phyloP scores from a whole-genome alignment of 92 coral and sea anemone species.

The Porites lobata region DNA sequence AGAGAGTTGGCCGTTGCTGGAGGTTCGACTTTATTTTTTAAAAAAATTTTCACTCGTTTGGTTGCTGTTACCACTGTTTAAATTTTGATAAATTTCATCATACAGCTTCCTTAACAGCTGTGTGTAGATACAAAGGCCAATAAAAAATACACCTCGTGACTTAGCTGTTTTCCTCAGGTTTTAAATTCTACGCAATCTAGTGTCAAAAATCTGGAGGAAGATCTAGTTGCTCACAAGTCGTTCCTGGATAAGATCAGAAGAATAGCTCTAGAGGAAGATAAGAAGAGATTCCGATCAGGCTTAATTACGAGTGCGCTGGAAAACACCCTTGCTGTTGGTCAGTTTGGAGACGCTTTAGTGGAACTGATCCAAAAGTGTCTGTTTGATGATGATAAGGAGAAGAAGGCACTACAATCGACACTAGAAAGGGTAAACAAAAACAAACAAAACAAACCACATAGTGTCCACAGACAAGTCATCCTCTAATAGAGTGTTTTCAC shows the following conservation, averaged over 20 bases:
- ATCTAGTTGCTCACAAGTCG: conserved; percentile 55
- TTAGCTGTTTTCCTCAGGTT: conserved; percentile 25
- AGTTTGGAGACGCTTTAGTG: conserved; percentile 72
- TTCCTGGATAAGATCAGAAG: conserved; percentile 66
- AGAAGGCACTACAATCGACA: conserved; percentile 63
- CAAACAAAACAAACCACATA: neutral
- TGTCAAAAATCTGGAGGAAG: conserved; percentile 59
- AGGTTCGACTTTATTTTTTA: too few relatives aligned
- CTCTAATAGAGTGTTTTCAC: too few relatives aligned
- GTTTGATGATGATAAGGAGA: conserved; percentile 83
- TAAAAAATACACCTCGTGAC: too few relatives aligned
- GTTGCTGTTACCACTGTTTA: too few relatives aligned
- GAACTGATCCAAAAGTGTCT: conserved; percentile 86
- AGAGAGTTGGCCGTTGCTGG: too few relatives aligned
- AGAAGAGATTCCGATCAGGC: conserved; percentile 73
- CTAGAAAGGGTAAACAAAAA: conserved; percentile 63
- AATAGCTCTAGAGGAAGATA: conserved; percentile 74
- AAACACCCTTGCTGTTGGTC: conserved; percentile 29
- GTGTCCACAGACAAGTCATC: too few relatives aligned
- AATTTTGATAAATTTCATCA: too few relatives aligned
- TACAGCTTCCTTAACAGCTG: too few relatives aligned
- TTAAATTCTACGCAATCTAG: conserved; percentile 60
- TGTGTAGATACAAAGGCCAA: neutral
- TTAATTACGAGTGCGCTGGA: conserved; percentile 48
- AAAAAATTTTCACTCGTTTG: too few relatives aligned